Conservation (phyloP, 1,140 invertebrate species). For the Drosophila sproati region DNA sequence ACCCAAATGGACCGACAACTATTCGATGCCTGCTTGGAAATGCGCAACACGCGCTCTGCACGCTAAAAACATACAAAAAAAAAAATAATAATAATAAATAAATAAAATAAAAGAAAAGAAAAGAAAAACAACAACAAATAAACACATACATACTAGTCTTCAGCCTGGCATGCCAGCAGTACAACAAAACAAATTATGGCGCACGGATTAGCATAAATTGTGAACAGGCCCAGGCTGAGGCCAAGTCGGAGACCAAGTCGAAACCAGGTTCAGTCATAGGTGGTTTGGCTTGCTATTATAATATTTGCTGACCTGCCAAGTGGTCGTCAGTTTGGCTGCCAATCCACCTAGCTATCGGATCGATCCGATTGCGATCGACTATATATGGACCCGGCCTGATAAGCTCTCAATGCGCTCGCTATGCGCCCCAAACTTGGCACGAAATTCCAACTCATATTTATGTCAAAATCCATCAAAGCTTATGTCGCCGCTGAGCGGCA, state of each 20-base stretch:
- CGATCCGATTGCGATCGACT: slow-evolving; percentile 38
- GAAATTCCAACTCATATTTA: slow-evolving; percentile 81
- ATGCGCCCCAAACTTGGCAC: slow-evolving; percentile 63
- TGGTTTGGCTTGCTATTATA: slow-evolving; percentile 53
- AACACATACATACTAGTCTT: slow-evolving; percentile 38
- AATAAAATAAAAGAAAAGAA: slow-evolving; percentile 18
- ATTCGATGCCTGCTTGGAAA: slow-evolving; percentile 70
- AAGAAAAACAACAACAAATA: slow-evolving; percentile 11
- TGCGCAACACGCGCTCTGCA: slow-evolving; percentile 73
- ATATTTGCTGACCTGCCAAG: slow-evolving; percentile 70
- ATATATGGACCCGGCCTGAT: slow-evolving; percentile 61
- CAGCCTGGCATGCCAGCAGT: slow-evolving; percentile 38
- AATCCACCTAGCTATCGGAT: slow-evolving; percentile 46
- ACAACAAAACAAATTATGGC: slow-evolving; percentile 77
- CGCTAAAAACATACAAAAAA: slow-evolving; percentile 41
- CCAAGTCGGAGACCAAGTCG: not conserved
- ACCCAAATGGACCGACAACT: slow-evolving; percentile 74
- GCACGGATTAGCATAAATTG: slow-evolving; percentile 79
- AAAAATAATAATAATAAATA: slow-evolving; percentile 5
- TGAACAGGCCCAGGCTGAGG: slow-evolving; percentile 19
- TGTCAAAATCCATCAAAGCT: slow-evolving; percentile 82
- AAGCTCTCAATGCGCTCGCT: slow-evolving; percentile 40
- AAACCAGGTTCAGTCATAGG: slow-evolving; percentile 12
- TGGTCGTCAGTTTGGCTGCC: slow-evolving; percentile 65
- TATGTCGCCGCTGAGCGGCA: slow-evolving; percentile 61